Conservation (phyloP, 64 coral and sea anemone species). For the Catalaphyllia jardinei region DNA sequence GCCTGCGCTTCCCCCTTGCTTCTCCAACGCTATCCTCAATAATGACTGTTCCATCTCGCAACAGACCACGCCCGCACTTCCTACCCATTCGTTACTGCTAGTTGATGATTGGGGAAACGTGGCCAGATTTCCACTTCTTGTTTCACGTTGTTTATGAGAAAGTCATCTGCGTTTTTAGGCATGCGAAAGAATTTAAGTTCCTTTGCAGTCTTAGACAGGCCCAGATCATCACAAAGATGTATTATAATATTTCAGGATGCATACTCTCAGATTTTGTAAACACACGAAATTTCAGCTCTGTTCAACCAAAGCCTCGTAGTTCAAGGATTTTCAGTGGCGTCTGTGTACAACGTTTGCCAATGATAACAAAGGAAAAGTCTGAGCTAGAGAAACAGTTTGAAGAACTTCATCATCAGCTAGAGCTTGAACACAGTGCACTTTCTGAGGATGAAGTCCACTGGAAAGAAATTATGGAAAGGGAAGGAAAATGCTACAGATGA, state of each 20-base stretch:
- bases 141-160: no score
- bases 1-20: no score
- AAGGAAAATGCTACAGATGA: constrained; percentile 81
- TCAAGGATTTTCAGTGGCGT: constrained; percentile 72
- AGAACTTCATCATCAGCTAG: constrained; percentile 84
- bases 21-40: no score
- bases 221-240: no score
- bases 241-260: neutral
- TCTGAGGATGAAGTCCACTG: constrained; percentile 82
- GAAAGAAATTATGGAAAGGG: constrained; percentile 62
- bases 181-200: no score
- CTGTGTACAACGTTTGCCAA: constrained; percentile 79
- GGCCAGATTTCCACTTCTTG: no score
- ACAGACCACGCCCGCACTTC: no score
- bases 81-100: no score
- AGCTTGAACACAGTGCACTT: constrained; percentile 86
- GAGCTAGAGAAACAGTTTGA: constrained; percentile 79
- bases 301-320: neutral
- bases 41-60: no score
- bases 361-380: constrained; percentile 73
- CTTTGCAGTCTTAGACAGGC: no score
- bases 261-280: neutral
- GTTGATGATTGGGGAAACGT: no score
- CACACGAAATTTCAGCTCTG: neutral
- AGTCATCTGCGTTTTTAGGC: no score